Evolutionary conservation across 2,797 vertebrate genomes (phyloP), one percentile per base, ranked within the genome.

Genomic region (Melanotaenia pygmaea): DNA sequence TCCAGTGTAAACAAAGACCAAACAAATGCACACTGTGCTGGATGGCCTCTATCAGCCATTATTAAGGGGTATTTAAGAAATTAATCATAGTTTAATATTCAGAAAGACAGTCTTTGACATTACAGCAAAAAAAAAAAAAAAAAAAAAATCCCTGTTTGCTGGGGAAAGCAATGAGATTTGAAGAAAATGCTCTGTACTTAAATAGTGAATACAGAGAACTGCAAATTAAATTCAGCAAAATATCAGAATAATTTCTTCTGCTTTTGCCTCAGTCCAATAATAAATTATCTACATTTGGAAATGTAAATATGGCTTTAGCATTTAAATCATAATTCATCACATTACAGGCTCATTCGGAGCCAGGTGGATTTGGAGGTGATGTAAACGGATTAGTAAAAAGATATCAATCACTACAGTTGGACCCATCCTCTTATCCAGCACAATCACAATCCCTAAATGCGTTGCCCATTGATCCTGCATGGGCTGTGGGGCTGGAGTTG

Each of bases 331-430:
- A 81, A 90, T 85, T 82, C 68, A 60, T 82, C 80, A 66, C 81
- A 88, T 90, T 90, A 91, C 66, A 74, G 81, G 80, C 75, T 84
- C 78, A 77, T 90, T 89, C 84, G 83, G 74, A 82, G 84, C 78
- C 80, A 87, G 92, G 89, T 92, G 91, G 92, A 91, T 92, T 94
- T 93, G 86, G 83, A 77, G 70, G 76, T 86, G 89, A 91, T 89
- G 83, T 82, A 73, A 82, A 74, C 73, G 91, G 91, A 94, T 94
- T 94, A 93, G 81, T 80, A 88, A 87, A 76, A 85, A 82, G 87
- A 92, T 93, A 91, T 92, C 88, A 93, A 90, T 94, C 90, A 89
- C 86, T 84, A 77, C 85, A 85, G 87, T 80, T 92, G 84, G 94
- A 92, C 83, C 45, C 81, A 82, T 81, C 79, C 84, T 72, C 80